phyloP scores from a whole-genome alignment of 1,140 invertebrate genomes.

The Neotoxoptera formosana region DNA sequence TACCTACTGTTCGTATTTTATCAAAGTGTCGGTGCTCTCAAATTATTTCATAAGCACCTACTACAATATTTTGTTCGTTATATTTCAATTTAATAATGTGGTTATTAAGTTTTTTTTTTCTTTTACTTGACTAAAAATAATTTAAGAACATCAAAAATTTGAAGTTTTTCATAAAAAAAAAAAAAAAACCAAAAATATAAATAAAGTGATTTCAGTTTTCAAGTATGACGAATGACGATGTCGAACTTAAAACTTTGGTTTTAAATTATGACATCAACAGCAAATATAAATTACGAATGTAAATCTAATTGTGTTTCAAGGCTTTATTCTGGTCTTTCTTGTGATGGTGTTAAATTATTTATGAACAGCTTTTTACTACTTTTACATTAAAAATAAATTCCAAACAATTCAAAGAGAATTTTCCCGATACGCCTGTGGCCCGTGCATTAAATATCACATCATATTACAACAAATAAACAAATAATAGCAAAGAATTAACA shows the following conservation, averaged over 20 bases:
- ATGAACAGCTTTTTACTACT: not conserved
- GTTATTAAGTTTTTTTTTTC: not conserved
- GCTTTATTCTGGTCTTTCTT: not conserved
- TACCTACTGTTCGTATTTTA: not conserved
- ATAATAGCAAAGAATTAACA: constrained; percentile 4
- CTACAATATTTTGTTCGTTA: not conserved
- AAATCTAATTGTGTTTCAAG: not conserved
- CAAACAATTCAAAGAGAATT: not conserved
- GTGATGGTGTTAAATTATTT: not conserved
- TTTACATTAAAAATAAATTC: not conserved
- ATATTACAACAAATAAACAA: not conserved
- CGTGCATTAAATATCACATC: not conserved
- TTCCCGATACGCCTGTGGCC: not conserved
- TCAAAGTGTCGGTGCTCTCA: not conserved
- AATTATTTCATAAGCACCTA: not conserved
- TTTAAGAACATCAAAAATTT: not conserved
- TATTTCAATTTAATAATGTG: not conserved
- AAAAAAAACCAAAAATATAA: not conserved
- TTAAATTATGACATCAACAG: not conserved
- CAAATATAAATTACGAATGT: constrained; percentile 12
- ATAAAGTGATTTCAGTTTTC: not conserved
- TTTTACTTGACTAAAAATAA: not conserved
- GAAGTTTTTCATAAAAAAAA: not conserved
- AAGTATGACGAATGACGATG: not conserved
- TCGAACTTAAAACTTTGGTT: not conserved